Conservation (phyloP, 2,113 vertebrate genomes). For the Salvelinus alpinus region DNA sequence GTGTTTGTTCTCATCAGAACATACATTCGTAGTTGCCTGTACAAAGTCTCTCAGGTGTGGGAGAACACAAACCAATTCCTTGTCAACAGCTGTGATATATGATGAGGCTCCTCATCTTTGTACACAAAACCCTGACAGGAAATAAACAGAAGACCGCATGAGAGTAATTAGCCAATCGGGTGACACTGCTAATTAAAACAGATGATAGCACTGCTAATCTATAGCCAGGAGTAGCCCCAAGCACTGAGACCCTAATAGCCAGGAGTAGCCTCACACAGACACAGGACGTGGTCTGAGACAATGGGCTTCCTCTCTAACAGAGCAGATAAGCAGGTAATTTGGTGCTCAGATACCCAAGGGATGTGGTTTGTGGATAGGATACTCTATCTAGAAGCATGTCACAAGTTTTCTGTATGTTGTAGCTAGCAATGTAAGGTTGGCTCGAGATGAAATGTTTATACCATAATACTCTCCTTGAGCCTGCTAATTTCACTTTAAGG, state of each 20-base stretch:
- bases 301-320: slow-evolving; percentile 1
- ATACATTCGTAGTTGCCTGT: neutral
- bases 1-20: neutral
- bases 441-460: no score
- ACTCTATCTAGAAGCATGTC: neutral
- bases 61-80: slow-evolving; percentile 6
- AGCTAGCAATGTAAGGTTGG: no score
- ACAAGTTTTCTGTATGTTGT: no score
- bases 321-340: slow-evolving; percentile 16
- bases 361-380: neutral
- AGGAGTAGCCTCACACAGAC: slow-evolving; percentile 12
- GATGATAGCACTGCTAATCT: slow-evolving; percentile 16
- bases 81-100: slow-evolving; percentile 15
- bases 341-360: neutral
- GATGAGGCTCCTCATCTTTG: slow-evolving; percentile 8
- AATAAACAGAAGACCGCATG: slow-evolving; percentile 15
- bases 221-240: slow-evolving; percentile 18
- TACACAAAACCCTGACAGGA: slow-evolving; percentile 14
- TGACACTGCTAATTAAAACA: slow-evolving; percentile 36
- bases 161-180: slow-evolving; percentile 36
- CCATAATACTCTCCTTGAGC: no score
- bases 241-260: slow-evolving; percentile 19
- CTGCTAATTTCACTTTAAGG: no score
- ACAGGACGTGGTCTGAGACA: slow-evolving; percentile 10
- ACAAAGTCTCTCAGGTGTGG: slow-evolving; percentile 9